A percentile compares a stretch with the other conserved stretches of the same genome.
These are phyloP conservation scores for Alcedo quadribrachys DNA, from an alignment of 2,797 vertebrate species.

Conservation along the genomic window DNA sequence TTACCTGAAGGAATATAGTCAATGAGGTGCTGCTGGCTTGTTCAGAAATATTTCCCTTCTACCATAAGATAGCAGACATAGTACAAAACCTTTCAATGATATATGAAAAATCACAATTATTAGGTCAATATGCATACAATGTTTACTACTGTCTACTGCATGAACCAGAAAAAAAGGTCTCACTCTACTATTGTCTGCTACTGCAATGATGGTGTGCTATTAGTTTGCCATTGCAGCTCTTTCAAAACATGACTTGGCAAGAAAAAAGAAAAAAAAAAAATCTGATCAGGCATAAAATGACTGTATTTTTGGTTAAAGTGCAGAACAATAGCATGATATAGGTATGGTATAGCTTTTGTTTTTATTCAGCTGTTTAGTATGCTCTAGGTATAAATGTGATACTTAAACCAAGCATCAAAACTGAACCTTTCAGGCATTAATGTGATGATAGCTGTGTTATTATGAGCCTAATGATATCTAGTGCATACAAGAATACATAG, in stretches of 20 bases:
- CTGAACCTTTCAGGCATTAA: conserved; percentile 84
- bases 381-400: conserved; percentile 82
- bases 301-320: conserved; percentile 44
- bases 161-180: background rate
- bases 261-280: conserved; percentile 24
- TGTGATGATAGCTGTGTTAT: conserved; percentile 85
- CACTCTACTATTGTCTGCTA: background rate
- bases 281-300: conserved; percentile 51
- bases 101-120: background rate
- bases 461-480: conserved; percentile 90
- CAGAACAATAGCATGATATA: conserved; percentile 16
- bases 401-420: conserved; percentile 82
- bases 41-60: background rate
- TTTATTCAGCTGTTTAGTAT: conserved; percentile 82
- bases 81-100: background rate
- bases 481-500: conserved; percentile 82
- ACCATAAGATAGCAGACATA: conserved; percentile 29
- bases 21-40: background rate
- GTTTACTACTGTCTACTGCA: background rate
- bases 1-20: background rate
- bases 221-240: conserved; percentile 2
- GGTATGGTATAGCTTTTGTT: conserved; percentile 53
- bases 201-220: background rate
- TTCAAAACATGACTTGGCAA: conserved; percentile 20
- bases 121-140: background rate